phyloP scores from a whole-genome alignment of 2,797 vertebrate species.

The Diglossa cyanea region DNA sequence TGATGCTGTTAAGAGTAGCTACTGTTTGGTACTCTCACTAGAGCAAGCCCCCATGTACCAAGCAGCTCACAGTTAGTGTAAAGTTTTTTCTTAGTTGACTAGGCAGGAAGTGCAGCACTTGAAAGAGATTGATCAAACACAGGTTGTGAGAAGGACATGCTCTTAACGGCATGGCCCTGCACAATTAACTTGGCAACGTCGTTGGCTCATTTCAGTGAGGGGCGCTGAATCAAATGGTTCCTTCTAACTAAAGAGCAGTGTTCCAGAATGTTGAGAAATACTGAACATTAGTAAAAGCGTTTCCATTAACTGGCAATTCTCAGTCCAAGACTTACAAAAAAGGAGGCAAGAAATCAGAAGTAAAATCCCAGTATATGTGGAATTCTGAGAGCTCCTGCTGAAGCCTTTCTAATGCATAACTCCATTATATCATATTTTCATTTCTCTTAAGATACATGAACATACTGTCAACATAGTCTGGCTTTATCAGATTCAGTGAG shows the following conservation, averaged over 20 bases:
- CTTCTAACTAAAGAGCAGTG: neutral
- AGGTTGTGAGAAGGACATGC: rapidly evolving
- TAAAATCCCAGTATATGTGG: neutral
- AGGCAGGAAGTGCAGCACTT: neutral
- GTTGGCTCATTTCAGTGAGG: neutral
- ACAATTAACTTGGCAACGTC: neutral
- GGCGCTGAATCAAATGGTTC: neutral
- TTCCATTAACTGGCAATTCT: neutral
- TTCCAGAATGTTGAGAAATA: neutral
- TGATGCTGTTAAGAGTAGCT: neutral
- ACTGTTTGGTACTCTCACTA: neutral
- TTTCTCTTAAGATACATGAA: neutral
- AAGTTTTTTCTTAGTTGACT: neutral
- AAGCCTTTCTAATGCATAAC: neutral
- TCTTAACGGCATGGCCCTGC: neutral
- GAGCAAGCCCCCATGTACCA: neutral
- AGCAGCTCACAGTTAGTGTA: rapidly evolving
- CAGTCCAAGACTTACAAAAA: neutral
- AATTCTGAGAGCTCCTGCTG: neutral
- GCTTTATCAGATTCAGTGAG: neutral
- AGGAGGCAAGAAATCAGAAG: neutral
- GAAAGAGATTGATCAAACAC: neutral
- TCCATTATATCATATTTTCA: neutral
- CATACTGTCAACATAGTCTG: neutral
- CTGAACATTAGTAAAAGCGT: neutral